These are phyloP conservation scores for Myotis lucifugus DNA, from an alignment of 2,113 vertebrate species.

Conservation along the genomic window DNA sequence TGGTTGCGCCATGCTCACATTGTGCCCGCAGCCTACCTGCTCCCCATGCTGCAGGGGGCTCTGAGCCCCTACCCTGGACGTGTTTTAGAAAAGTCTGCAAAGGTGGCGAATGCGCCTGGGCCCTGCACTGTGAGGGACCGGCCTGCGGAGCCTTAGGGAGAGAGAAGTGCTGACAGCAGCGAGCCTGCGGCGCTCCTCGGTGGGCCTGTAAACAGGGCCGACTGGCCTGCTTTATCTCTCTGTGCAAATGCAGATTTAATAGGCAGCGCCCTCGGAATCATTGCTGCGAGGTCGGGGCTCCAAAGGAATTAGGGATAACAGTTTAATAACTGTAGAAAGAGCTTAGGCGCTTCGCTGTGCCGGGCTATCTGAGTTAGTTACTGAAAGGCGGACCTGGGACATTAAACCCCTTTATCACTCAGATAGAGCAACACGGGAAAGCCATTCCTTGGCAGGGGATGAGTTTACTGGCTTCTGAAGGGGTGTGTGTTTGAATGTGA, in stretches of 20 bases:
- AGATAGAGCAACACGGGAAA: slow-evolving; percentile 75
- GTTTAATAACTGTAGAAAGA: slow-evolving; percentile 76
- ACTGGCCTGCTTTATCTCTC: slow-evolving; percentile 61
- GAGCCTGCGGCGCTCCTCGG: not conserved
- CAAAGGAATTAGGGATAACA: slow-evolving; percentile 72
- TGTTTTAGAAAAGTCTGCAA: not conserved
- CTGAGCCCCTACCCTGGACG: not conserved
- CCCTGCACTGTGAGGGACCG: not conserved
- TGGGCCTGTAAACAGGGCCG: not conserved
- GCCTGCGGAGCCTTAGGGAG: not conserved
- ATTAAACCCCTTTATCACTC: slow-evolving; percentile 85
- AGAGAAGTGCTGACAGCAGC: slow-evolving; percentile 29
- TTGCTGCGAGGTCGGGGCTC: not conserved
- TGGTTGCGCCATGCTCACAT: not conserved
- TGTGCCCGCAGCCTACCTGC: not conserved
- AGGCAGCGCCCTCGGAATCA: slow-evolving; percentile 30
- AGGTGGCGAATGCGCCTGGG: not conserved
- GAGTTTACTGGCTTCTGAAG: slow-evolving; percentile 84
- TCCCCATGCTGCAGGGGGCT: rapidly evolving
- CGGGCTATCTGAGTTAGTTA: slow-evolving; percentile 80
- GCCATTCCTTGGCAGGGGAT: slow-evolving; percentile 82
- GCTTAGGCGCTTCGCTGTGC: slow-evolving; percentile 71
- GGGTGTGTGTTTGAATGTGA: slow-evolving; percentile 83
- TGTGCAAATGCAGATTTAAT: slow-evolving; percentile 67
- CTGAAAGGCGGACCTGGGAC: slow-evolving; percentile 77